Evolutionary conservation across 2,888 invertebrate genomes (phyloP).

Genomic region (Oligia strigilis): DNA sequence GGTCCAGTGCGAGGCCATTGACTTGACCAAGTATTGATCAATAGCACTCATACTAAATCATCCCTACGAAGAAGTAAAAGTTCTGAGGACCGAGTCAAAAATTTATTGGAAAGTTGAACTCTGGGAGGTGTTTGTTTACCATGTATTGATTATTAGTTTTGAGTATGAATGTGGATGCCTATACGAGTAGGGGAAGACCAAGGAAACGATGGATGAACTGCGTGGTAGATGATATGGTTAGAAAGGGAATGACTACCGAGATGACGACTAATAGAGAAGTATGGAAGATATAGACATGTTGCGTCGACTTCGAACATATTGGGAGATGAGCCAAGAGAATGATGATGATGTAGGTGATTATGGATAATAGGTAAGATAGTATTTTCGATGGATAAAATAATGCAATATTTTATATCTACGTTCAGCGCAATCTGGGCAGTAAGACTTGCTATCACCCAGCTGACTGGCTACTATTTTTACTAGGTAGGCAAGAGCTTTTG

Average conservation of each 20-base stretch:
- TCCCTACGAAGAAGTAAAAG: background rate
- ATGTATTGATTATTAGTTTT: background rate
- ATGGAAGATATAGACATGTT: background rate
- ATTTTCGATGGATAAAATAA: background rate
- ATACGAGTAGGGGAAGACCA: background rate
- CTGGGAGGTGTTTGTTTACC: background rate
- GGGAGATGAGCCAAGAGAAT: background rate
- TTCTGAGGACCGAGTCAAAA: background rate
- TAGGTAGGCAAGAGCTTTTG: background rate
- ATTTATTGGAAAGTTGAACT: background rate
- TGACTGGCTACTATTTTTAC: background rate
- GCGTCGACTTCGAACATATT: background rate
- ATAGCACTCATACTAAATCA: background rate
- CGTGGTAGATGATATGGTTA: background rate
- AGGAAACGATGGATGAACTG: background rate
- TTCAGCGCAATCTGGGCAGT: background rate
- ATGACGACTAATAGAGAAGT: background rate
- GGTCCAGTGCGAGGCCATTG: background rate
- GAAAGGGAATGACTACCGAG: background rate
- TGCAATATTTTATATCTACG: background rate
- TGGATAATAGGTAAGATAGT: background rate
- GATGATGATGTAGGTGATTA: background rate
- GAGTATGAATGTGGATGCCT: background rate
- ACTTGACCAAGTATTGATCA: slow-evolving; percentile 1
- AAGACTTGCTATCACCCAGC: background rate